Percentiles rank a stretch among this genome's conserved stretches.
Evolutionary conservation across 1,140 invertebrate genomes (phyloP).

Genomic region (Penaeus indicus): DNA sequence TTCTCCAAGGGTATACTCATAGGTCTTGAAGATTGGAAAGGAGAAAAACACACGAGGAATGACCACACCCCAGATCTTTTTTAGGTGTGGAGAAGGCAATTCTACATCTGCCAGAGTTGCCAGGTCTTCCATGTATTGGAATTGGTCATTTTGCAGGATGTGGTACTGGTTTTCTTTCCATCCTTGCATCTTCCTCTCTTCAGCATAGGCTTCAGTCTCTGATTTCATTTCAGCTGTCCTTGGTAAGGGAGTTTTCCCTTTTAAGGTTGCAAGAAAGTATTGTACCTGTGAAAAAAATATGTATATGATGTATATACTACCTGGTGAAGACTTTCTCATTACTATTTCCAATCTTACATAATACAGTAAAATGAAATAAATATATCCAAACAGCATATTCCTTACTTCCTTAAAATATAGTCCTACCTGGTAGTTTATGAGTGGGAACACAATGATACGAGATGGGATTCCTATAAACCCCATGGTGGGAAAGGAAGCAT

Average conservation of each 20-base stretch:
- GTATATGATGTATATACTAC: neutral
- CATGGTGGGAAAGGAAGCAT: conserved; percentile 37
- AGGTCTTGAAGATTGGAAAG: conserved; percentile 45
- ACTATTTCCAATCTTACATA: neutral
- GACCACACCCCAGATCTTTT: conserved; percentile 23
- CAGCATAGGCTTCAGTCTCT: neutral
- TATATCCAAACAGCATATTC: no score
- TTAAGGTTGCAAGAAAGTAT: conserved; percentile 43
- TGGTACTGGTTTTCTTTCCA: conserved; percentile 35
- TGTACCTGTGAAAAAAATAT: conserved; percentile 33
- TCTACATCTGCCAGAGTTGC: conserved; percentile 30
- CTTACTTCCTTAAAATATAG: neutral
- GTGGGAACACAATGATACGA: conserved; percentile 15
- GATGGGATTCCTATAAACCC: conserved; percentile 54
- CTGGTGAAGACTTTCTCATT: neutral
- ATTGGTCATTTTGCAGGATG: conserved; percentile 20
- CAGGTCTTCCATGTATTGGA: conserved; percentile 40
- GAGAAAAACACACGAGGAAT: conserved; percentile 32
- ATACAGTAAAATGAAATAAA: neutral
- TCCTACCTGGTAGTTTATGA: conserved; percentile 48
- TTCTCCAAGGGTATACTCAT: neutral
- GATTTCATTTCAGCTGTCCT: conserved; percentile 31
- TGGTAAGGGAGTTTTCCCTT: conserved; percentile 20
- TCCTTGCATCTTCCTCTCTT: conserved; percentile 23
- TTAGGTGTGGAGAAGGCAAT: conserved; percentile 10